A percentile compares a stretch with the other conserved stretches of the same genome.
Conservation (phyloP, 1,140 invertebrate species). For the Ceratitis capitata region DNA sequence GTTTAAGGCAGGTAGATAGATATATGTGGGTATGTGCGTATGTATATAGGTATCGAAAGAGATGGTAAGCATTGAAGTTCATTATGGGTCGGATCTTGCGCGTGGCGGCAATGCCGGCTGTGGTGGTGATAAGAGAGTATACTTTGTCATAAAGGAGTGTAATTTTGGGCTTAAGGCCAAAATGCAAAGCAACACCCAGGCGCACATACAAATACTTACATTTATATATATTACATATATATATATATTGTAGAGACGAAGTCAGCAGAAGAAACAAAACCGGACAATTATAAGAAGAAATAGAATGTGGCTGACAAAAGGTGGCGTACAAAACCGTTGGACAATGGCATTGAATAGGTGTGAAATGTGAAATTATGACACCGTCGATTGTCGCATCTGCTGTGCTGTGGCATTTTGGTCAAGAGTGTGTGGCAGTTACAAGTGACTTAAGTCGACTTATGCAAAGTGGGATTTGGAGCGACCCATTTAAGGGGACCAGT, state of each 20-base stretch:
- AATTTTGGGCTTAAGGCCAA: conserved; percentile 40
- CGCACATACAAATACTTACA: not conserved
- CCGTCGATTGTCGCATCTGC: not conserved
- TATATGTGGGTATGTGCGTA: too few relatives aligned
- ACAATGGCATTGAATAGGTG: conserved; percentile 15
- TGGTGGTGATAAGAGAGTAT: conserved; percentile 2
- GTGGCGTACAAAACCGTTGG: not conserved
- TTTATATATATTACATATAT: too few relatives aligned
- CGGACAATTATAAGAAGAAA: not conserved
- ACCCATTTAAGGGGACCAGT: too few relatives aligned
- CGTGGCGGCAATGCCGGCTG: not conserved
- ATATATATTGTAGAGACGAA: not conserved
- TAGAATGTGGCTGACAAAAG: not conserved
- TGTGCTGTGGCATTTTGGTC: too few relatives aligned
- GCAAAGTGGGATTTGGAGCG: too few relatives aligned
- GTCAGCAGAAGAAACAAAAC: not conserved
- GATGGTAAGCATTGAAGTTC: not conserved
- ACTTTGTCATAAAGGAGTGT: conserved; percentile 39
- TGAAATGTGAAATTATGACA: conserved; percentile 29
- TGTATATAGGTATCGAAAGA: too few relatives aligned
- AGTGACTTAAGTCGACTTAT: conserved; percentile 8
- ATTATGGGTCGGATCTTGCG: not conserved
- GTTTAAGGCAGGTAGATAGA: not conserved
- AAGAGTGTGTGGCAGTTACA: not conserved
- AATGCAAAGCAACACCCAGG: not conserved